Evolutionary conservation across 2,888 invertebrate species (phyloP), one percentile per base, ranked within the genome.

Genomic region (Acronicta alni): DNA sequence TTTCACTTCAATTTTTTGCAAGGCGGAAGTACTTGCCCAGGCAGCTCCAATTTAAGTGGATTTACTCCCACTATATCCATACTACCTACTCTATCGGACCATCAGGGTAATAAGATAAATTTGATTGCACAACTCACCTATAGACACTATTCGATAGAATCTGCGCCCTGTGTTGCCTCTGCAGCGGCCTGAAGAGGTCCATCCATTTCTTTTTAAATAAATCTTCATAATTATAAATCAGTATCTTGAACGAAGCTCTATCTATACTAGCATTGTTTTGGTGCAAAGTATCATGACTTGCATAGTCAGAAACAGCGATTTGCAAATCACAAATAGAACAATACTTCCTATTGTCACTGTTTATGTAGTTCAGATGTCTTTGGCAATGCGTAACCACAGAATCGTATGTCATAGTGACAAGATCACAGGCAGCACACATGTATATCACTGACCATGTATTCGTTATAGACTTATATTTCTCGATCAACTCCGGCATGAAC

Each of bases 361-460:
- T 14, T 45, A 68, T 59, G 7, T 80, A 66, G 9, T 75, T 80
- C 0, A 83, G 73, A 47, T 91, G 90, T 0, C 77, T 74, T 32
- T 90, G 90, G 2, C 85, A 78, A 44, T 91, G 91, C 0, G 84
- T 86, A 0, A 91, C 84, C 0, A 83, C 84, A 0, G 77, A 69
- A 18, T 91, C 89, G 38, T 92, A 91, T 0, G 73, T 67, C 41
- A 89, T 84, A 0, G 82, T 81, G 0, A 84, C 71, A 0, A 85
- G 57, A 0, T 85, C 76, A 35, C 92, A 92, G 0, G 56, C 47
- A 0, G 47, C 30, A 49, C 92, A 92, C 3, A 72, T 54, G 18
- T 80, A 91, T 0, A 90, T 59, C 0, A 90, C 80, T 12, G 90
- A 86, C 90, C 90, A 90, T 9, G 81, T 81, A 0, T 75, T 75